phyloP scores from a whole-genome alignment of 1,140 invertebrate genomes.

The Macrosteles quadrilineatus region DNA sequence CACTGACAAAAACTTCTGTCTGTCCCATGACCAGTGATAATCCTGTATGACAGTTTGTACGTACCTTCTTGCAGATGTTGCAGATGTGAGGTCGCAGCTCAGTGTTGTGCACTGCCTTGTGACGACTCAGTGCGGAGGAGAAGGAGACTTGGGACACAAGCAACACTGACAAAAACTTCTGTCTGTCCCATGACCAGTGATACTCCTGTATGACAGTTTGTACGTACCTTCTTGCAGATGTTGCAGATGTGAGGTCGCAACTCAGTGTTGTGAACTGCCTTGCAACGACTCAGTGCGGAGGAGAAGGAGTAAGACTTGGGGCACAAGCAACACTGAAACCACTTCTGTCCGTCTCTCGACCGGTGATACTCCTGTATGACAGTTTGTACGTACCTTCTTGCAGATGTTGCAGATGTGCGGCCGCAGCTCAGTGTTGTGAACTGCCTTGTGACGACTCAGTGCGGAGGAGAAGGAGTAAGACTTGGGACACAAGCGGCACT shows the following conservation, averaged over 20 bases:
- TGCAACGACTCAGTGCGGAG: slow-evolving; percentile 39
- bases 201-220: too few species aligned
- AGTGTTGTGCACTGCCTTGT: slow-evolving; percentile 42
- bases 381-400: too few species aligned
- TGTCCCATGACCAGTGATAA: slow-evolving; percentile 35
- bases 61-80: slow-evolving; percentile 39
- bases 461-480: slow-evolving; percentile 41
- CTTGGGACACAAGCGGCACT: slow-evolving; percentile 40
- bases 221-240: slow-evolving; percentile 40
- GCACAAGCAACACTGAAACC: slow-evolving; percentile 39
- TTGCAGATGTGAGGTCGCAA: slow-evolving; percentile 38
- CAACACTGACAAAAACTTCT: slow-evolving; percentile 39
- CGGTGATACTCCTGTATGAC: too few species aligned
- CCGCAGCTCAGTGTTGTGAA: slow-evolving; percentile 40
- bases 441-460: slow-evolving; percentile 40
- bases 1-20: slow-evolving; percentile 39
- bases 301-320: slow-evolving; percentile 42
- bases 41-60: too few species aligned
- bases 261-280: slow-evolving; percentile 41
- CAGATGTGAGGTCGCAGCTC: slow-evolving; percentile 38
- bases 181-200: slow-evolving; percentile 34
- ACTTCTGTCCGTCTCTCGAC: slow-evolving; percentile 38
- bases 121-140: slow-evolving; percentile 39
- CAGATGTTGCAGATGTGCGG: slow-evolving; percentile 39
- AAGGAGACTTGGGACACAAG: slow-evolving; percentile 40